These are phyloP conservation scores for Heteromurus nitidus DNA, from an alignment of 2,888 invertebrate genomes.

Conservation along the genomic window DNA sequence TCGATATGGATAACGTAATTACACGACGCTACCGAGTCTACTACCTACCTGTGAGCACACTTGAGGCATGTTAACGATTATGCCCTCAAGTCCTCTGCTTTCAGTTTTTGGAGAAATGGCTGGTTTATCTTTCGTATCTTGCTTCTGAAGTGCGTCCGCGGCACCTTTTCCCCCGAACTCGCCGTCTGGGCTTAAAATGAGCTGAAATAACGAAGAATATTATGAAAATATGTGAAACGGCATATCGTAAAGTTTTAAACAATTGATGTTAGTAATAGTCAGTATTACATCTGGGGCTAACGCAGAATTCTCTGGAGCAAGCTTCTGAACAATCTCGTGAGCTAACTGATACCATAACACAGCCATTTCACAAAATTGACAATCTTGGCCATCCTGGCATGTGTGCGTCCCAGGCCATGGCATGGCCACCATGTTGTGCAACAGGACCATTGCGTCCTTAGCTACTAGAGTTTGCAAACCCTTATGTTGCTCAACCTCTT, in stretches of 20 bases:
- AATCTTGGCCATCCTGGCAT: slow-evolving; percentile 81
- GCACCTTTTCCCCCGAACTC: slow-evolving; percentile 71
- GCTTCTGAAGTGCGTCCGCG: slow-evolving; percentile 83
- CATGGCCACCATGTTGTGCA: slow-evolving; percentile 84
- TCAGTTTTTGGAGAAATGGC: slow-evolving; percentile 80
- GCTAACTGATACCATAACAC: slow-evolving; percentile 96
- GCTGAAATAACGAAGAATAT: slow-evolving; percentile 35
- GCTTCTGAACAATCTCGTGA: slow-evolving; percentile 85
- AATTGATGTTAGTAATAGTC: too few relatives aligned
- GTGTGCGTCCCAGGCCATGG: slow-evolving; percentile 82
- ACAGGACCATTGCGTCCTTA: slow-evolving; percentile 83
- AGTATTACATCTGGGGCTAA: slow-evolving; percentile 87
- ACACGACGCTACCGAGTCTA: too few relatives aligned
- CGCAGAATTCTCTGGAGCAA: slow-evolving; percentile 85
- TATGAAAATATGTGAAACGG: not conserved
- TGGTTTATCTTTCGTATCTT: slow-evolving; percentile 74
- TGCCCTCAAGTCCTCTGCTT: slow-evolving; percentile 87
- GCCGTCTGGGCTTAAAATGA: slow-evolving; percentile 71
- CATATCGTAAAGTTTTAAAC: not conserved
- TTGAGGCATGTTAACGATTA: slow-evolving; percentile 94
- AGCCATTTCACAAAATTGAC: slow-evolving; percentile 93
- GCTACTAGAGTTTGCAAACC: slow-evolving; percentile 86
- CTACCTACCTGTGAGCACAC: slow-evolving; percentile 77
- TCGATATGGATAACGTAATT: too few relatives aligned
- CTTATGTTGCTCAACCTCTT: slow-evolving; percentile 87